Evolutionary conservation across 2,113 vertebrate genomes (phyloP), one percentile per base, ranked within the genome.

Genomic region (Calcarius ornatus): DNA sequence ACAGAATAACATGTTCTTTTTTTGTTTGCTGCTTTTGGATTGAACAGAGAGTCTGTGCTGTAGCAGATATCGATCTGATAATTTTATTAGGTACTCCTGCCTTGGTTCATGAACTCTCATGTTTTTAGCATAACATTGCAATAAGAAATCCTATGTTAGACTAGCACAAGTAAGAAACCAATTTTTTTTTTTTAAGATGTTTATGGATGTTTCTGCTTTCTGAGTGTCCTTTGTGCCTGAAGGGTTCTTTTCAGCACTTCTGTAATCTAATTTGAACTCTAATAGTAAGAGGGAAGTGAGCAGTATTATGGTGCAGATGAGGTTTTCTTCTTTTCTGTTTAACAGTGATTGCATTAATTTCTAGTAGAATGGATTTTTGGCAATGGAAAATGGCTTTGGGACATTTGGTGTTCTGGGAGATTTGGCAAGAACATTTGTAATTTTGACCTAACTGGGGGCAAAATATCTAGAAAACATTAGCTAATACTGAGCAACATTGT

Each of bases 21-120:
- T 92, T 54, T 60, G 35, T 90, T 90, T 90, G 81, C 69, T 93
- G 79, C 53, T 90, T 92, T 96, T 91, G 81, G 72, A 42, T 51
- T 95, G 65, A 96, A 95, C 90, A 61, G 91, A 94, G 54, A 60
- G 31, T 71, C 76, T 61, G 45, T 96, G 81, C 65, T 88, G 72
- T 48, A 83, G 77, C 93, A 77, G 85, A 81, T 94, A 95, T 94
- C 0, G 94, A 96, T 93, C 85, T 86, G 76, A 83, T 92, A 82
- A 97, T 96, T 93, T 95, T 91, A 81, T 96, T 88, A 96, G 76
- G 60, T 73, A 37, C 43, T 95, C 31, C 68, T 95, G 93, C 82
- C 64, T 95, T 71, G 76, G 90, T 95, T 96, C 90, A 75, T 83
- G 94, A 94, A 94, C 92, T 86, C 53, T 81, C 57, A 51, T 71